Conservation (phyloP, 2,797 vertebrate genomes). For the Phoebastria nigripes region DNA sequence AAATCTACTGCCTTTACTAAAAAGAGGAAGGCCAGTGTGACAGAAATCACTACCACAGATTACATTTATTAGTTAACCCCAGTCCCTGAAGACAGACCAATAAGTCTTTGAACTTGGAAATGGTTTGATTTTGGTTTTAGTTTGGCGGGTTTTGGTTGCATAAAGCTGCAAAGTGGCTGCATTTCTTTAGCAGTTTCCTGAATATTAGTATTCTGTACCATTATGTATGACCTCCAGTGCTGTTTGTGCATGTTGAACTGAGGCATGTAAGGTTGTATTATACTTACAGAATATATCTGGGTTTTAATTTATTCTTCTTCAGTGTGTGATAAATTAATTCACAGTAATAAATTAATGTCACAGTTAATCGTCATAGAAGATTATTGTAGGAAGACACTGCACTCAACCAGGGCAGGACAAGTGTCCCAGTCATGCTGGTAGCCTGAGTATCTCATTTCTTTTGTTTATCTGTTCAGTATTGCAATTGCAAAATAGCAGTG, state of each 20-base stretch:
- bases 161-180: background rate
- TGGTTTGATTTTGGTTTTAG: background rate
- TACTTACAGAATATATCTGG: background rate
- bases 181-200: background rate
- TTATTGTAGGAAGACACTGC: background rate
- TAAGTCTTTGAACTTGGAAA: background rate
- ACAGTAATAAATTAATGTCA: background rate
- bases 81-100: background rate
- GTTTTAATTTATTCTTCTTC: background rate
- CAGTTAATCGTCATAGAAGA: background rate
- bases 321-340: background rate
- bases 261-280: background rate
- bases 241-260: background rate
- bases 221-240: background rate
- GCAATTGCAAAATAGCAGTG: background rate
- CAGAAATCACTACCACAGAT: background rate
- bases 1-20: background rate
- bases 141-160: background rate
- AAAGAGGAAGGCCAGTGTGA: background rate
- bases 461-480: background rate
- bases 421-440: background rate
- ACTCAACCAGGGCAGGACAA: background rate
- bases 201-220: background rate
- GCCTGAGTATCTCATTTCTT: background rate
- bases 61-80: background rate